Base-by-base conservation (phyloP, 2,113 vertebrate genomes). In the Pedionomus torquatus region DNA sequence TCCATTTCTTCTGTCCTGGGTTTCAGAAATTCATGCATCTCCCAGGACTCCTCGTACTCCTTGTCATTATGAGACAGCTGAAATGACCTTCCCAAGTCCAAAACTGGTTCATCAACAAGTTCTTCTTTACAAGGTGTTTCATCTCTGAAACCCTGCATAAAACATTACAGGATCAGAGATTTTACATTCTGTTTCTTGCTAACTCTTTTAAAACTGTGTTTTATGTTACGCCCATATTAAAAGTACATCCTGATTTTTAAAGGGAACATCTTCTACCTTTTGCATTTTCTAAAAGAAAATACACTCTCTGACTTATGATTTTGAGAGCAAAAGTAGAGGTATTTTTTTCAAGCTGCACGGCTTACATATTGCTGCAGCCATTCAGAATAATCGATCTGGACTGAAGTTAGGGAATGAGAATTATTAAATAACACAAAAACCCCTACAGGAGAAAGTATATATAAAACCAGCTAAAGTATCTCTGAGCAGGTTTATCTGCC, bases 31-130 rank as follows among this genome's bases (percentile, higher is more conserved):
- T 98, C 98, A 65, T 86, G 93, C 98, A 98, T 98, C 95, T 98
- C 98, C 98, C 98, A 98, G 52, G 97, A 96, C 79, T 98, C 98
- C 28, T 93, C 94, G 54, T 24, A 28, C 20, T 97, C 95, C 11
- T 7, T 41, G 19, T 96, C 97, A 63, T 87, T 94, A 60, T 94
- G 98, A 54, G 98, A 97, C 13, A 98, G 96, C 35, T 98, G 97
- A 75, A 98, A 98, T 19, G 98, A 94, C 49, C 97, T 98, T 4
- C 98, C 98, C 92, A 99, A 96, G 91, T 97, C 97, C 90, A 99
- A 93, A 96, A 96, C 97, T 2, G 98, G 98, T 35, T 99, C 99
- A 60, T 99, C 98, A 39, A 98, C 98, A 13, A 98, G 90, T 30
- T 98, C 98, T 96, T 98, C 98, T 83, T 95, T 91, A 80, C 97